phyloP scores from a whole-genome alignment of 2,797 vertebrate species.

The Tarsius wallacei region DNA sequence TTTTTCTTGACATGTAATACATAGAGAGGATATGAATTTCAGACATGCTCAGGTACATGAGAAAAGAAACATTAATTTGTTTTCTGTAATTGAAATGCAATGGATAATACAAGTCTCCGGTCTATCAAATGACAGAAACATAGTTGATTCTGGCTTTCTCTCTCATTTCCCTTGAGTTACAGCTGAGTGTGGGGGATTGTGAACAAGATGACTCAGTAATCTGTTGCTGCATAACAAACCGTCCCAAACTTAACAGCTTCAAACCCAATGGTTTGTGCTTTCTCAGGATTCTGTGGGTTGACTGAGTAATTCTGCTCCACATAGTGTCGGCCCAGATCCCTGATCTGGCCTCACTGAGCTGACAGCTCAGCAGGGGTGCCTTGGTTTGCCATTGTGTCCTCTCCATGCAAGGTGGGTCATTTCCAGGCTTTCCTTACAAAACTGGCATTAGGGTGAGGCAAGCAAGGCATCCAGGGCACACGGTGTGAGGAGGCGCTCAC shows the following conservation, averaged over 20 bases:
- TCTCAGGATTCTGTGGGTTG: background rate
- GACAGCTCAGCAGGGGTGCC: background rate
- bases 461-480: too few species aligned
- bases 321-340: accelerated
- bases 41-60: background rate
- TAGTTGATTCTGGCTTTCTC: background rate
- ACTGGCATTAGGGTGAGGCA: background rate
- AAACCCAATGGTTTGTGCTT: background rate
- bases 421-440: background rate
- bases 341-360: background rate
- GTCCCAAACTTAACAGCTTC: background rate
- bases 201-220: background rate
- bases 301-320: background rate
- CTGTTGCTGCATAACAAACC: background rate
- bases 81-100: background rate
- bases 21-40: background rate
- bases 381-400: background rate
- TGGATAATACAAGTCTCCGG: background rate
- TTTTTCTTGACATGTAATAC: background rate
- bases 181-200: background rate
- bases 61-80: background rate
- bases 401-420: accelerated
- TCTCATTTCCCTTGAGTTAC: background rate
- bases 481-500: background rate
- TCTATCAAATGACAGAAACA: background rate